A percentile compares a stretch with the other conserved stretches of the same genome.
Evolutionary conservation across 2,797 vertebrate species (phyloP).

Genomic region (Yasuhikotakia modesta): DNA sequence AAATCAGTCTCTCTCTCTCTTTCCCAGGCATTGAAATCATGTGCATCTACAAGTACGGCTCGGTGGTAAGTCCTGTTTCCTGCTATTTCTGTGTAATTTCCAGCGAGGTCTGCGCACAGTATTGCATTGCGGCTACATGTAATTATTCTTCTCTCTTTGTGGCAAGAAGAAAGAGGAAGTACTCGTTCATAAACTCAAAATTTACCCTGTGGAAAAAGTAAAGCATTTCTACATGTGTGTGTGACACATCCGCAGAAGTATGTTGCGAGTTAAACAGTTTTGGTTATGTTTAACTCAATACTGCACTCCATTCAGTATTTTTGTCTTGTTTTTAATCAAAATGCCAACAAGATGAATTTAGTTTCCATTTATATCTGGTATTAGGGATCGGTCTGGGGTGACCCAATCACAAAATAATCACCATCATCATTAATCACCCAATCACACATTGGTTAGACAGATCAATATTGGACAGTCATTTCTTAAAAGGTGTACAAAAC

Average conservation of each 20-base stretch:
- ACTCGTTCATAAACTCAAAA: conserved; percentile 57
- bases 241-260: conserved; percentile 42
- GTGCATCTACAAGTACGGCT: conserved; percentile 98
- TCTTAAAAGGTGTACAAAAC: too few relatives aligned
- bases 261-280: not conserved
- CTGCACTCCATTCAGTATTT: not conserved
- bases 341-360: not conserved
- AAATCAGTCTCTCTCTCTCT: conserved; percentile 54
- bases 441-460: too few relatives aligned
- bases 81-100: conserved; percentile 56
- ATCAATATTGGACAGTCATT: too few relatives aligned
- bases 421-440: too few relatives aligned
- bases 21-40: conserved; percentile 95
- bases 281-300: not conserved
- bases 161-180: conserved; percentile 56
- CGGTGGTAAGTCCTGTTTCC: conserved; percentile 83
- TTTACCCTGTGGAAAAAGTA: conserved; percentile 57
- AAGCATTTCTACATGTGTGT: conserved; percentile 55
- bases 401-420: not conserved
- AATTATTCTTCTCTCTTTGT: conserved; percentile 65
- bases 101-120: conserved; percentile 21
- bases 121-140: conserved; percentile 46
- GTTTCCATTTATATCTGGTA: not conserved
- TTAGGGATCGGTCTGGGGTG: not conserved
- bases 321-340: not conserved